Conservation (phyloP, 2,797 vertebrate species). For the Sebastolobus alascanus region DNA sequence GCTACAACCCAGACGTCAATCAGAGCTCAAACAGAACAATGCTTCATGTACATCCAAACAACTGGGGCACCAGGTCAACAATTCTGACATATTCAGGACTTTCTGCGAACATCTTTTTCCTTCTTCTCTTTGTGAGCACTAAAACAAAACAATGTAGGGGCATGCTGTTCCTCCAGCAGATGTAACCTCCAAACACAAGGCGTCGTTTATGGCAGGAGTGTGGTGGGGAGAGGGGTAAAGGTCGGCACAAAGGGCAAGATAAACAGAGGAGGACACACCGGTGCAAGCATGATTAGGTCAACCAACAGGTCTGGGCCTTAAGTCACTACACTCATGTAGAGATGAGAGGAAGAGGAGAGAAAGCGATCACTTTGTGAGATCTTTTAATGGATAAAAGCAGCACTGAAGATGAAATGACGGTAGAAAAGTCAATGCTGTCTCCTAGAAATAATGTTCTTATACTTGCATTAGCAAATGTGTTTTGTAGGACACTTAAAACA, state of each 20-base stretch:
- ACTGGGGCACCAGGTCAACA: slow-evolving; percentile 44
- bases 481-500: not conserved
- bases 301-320: slow-evolving; percentile 14
- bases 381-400: not conserved
- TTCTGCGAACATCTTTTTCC: slow-evolving; percentile 35
- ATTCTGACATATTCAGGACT: slow-evolving; percentile 40
- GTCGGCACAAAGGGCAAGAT: slow-evolving; percentile 67
- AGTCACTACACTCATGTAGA: slow-evolving; percentile 6
- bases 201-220: slow-evolving; percentile 47
- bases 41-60: slow-evolving; percentile 59
- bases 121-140: slow-evolving; percentile 31
- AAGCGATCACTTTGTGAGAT: not conserved
- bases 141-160: slow-evolving; percentile 64
- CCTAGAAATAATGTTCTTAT: not conserved
- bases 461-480: not conserved
- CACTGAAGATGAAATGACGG: not conserved
- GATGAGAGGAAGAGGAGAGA: slow-evolving; percentile 6
- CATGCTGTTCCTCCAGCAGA: slow-evolving; percentile 65
- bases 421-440: not conserved
- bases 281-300: slow-evolving; percentile 47
- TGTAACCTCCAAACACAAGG: slow-evolving; percentile 78
- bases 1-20: slow-evolving; percentile 37
- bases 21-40: slow-evolving; percentile 56
- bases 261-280: slow-evolving; percentile 56
- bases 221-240: slow-evolving; percentile 63